phyloP scores from a whole-genome alignment of 2,113 vertebrate species.

The Plecotus auritus region DNA sequence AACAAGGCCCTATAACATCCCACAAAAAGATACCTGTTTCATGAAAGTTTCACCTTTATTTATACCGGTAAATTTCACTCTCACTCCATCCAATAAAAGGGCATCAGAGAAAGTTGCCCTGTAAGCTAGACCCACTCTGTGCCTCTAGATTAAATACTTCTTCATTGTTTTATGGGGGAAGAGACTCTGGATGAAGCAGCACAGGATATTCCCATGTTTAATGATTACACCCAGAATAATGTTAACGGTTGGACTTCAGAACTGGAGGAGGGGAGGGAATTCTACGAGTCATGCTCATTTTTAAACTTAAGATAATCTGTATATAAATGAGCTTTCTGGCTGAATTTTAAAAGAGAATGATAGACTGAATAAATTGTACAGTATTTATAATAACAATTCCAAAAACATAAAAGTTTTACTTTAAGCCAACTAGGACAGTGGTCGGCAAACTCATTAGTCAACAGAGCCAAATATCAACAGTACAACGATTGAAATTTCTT shows the following conservation, averaged over 20 bases:
- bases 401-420: conserved; percentile 41
- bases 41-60: neutral
- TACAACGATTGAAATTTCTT: too few species aligned
- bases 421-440: neutral
- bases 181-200: neutral
- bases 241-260: conserved; percentile 27
- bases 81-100: neutral
- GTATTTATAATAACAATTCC: conserved; percentile 18
- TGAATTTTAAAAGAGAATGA: neutral
- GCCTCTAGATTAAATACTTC: neutral
- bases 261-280: neutral
- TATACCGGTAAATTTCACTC: conserved; percentile 1
- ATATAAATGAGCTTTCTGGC: conserved; percentile 43
- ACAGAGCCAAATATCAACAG: too few species aligned
- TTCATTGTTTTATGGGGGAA: neutral
- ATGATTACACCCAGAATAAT: neutral
- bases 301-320: conserved; percentile 49
- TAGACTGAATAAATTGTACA: conserved; percentile 11
- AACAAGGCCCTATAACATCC: neutral
- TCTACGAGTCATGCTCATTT: conserved; percentile 14
- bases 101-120: neutral
- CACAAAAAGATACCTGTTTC: neutral
- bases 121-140: neutral
- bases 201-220: neutral
- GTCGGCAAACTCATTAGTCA: too few species aligned